These are phyloP conservation scores for Pseudanteris insignis DNA, from an alignment of 2,888 invertebrate species.

Conservation along the genomic window DNA sequence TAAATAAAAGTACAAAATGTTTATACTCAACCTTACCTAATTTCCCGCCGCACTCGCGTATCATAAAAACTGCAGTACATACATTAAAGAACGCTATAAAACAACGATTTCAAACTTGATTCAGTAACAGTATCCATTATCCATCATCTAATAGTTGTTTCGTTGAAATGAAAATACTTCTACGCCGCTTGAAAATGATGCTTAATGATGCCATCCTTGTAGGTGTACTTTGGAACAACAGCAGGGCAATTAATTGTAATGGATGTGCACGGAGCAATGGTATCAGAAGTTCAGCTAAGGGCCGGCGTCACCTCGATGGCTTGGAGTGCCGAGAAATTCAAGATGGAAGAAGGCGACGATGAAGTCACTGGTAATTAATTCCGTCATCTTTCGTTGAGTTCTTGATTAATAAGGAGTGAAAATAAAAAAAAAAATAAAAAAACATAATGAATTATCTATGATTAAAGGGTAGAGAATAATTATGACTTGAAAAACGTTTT, in stretches of 20 bases:
- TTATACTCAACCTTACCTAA: too few species aligned
- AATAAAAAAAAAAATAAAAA: too few species aligned
- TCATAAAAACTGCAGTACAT: background rate
- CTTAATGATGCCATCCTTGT: conserved; percentile 10
- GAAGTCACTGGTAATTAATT: conserved; percentile 60
- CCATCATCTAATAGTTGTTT: conserved; percentile 1
- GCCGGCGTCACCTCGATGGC: conserved; percentile 87
- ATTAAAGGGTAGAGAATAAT: background rate
- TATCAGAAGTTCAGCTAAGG: conserved; percentile 77
- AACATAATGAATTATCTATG: background rate
- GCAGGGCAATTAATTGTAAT: conserved; percentile 95
- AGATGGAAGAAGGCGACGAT: conserved; percentile 94
- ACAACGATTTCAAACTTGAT: background rate
- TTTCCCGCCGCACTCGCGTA: background rate
- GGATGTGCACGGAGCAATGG: conserved; percentile 96
- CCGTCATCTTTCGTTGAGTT: background rate
- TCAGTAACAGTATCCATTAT: background rate
- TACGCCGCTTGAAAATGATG: conserved; percentile 5
- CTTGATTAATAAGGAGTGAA: background rate
- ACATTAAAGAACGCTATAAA: background rate
- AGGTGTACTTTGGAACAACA: conserved; percentile 95
- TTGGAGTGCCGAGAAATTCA: conserved; percentile 98
- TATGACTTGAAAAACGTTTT: too few species aligned
- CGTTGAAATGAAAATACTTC: conserved; percentile 1
- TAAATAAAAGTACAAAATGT: too few species aligned